These are phyloP conservation scores for Pipistrellus pygmaeus DNA, from an alignment of 2,797 vertebrate species.

Conservation along the genomic window DNA sequence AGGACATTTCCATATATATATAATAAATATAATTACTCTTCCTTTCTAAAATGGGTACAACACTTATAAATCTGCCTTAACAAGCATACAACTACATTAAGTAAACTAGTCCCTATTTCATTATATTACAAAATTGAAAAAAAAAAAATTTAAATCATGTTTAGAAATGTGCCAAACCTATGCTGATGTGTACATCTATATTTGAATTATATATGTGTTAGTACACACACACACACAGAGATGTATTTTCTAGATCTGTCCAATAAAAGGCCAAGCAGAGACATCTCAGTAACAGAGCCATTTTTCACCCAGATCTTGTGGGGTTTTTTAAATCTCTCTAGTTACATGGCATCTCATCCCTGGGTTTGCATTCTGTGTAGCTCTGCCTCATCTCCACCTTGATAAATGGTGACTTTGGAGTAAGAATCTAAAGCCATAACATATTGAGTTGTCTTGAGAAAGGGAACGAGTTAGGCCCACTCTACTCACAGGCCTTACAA, in stretches of 20 bases:
- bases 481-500: background rate
- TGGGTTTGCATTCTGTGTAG: background rate
- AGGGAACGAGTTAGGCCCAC: background rate
- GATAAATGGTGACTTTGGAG: background rate
- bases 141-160: background rate
- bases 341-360: background rate
- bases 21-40: background rate
- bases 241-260: background rate
- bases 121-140: slow-evolving; percentile 1
- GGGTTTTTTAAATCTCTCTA: background rate
- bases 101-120: background rate
- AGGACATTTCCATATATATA: too few relatives aligned
- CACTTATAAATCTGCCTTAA: background rate
- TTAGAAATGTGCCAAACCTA: background rate
- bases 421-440: background rate
- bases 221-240: background rate
- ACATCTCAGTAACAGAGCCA: background rate
- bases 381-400: background rate
- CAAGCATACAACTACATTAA: background rate
- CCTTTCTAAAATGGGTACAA: background rate
- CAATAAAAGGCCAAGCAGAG: slow-evolving; percentile 19
- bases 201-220: background rate
- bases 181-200: background rate
- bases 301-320: background rate
- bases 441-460: background rate